phyloP scores from a whole-genome alignment of 2,113 vertebrate genomes.

The Aspiorhynchus laticeps region DNA sequence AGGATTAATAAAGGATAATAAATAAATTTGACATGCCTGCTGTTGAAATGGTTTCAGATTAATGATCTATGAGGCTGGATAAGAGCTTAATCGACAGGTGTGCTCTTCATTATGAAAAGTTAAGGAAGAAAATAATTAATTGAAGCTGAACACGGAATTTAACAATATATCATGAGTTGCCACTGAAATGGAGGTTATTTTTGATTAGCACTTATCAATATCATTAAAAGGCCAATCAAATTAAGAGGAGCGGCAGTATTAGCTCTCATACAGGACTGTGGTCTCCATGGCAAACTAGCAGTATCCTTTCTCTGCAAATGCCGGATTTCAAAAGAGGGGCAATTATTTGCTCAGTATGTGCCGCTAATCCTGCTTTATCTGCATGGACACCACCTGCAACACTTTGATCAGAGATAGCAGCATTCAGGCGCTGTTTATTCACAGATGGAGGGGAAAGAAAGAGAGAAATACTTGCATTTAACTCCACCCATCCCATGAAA shows the following conservation, averaged over 20 bases:
- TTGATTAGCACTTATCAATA: slow-evolving; percentile 49
- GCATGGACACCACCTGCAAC: slow-evolving; percentile 71
- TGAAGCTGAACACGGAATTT: slow-evolving; percentile 29
- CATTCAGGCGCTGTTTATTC: slow-evolving; percentile 69
- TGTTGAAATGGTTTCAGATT: slow-evolving; percentile 50
- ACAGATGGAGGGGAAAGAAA: slow-evolving; percentile 13
- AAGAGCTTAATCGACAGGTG: slow-evolving; percentile 52
- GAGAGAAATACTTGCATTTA: slow-evolving; percentile 32
- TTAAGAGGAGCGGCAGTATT: slow-evolving; percentile 39
- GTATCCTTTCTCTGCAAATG: slow-evolving; percentile 71
- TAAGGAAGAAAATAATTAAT: slow-evolving; percentile 48
- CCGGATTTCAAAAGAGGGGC: slow-evolving; percentile 78
- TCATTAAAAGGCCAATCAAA: slow-evolving; percentile 29
- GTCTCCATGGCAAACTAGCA: slow-evolving; percentile 49
- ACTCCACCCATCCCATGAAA: slow-evolving; percentile 74
- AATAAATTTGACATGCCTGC: not conserved
- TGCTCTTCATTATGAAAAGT: slow-evolving; percentile 44
- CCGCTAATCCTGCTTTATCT: slow-evolving; percentile 67
- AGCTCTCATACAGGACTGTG: slow-evolving; percentile 15
- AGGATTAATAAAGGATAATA: slow-evolving; percentile 41
- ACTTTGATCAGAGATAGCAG: slow-evolving; percentile 79
- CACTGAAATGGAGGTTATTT: slow-evolving; percentile 4
- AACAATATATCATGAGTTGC: slow-evolving; percentile 27
- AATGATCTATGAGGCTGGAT: slow-evolving; percentile 41
- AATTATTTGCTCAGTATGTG: slow-evolving; percentile 85